Conservation (phyloP, 2,888 invertebrate species). For the Catocala fraxini region DNA sequence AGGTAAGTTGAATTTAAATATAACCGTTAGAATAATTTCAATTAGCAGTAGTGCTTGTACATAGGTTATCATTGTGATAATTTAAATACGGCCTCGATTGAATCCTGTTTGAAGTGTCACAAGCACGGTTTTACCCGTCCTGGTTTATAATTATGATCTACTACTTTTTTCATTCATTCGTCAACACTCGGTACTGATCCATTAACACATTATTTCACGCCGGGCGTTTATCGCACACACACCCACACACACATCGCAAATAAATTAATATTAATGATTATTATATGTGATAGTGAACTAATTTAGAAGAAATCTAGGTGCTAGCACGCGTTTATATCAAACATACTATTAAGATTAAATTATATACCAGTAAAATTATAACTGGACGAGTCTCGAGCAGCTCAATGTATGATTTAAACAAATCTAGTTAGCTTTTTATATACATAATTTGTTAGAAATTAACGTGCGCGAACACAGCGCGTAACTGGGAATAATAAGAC, state of each 20-base stretch:
- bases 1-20: slow-evolving; percentile 62
- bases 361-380: too few species aligned
- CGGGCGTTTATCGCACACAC: slow-evolving; percentile 6
- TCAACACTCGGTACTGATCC: slow-evolving; percentile 24
- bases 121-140: slow-evolving; percentile 40
- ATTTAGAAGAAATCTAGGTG: too few species aligned
- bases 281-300: too few species aligned
- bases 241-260: slow-evolving; percentile 1
- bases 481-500: slow-evolving; percentile 30
- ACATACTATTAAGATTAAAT: too few species aligned
- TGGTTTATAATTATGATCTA: slow-evolving; percentile 40
- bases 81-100: slow-evolving; percentile 53
- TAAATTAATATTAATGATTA: slow-evolving; percentile 32
- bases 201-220: slow-evolving; percentile 25
- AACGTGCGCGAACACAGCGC: slow-evolving; percentile 30
- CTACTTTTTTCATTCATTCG: slow-evolving; percentile 24
- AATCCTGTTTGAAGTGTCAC: slow-evolving; percentile 53
- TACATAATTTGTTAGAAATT: slow-evolving; percentile 32
- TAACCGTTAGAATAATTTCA: slow-evolving; percentile 33
- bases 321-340: too few species aligned
- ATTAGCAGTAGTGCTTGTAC: slow-evolving; percentile 24
- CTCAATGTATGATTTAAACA: too few species aligned
- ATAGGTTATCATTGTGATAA: slow-evolving; percentile 39
- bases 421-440: slow-evolving; percentile 11
- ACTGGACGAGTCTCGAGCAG: too few species aligned